Conservation (phyloP, 2,797 vertebrate species). For the Danionella dracula region DNA sequence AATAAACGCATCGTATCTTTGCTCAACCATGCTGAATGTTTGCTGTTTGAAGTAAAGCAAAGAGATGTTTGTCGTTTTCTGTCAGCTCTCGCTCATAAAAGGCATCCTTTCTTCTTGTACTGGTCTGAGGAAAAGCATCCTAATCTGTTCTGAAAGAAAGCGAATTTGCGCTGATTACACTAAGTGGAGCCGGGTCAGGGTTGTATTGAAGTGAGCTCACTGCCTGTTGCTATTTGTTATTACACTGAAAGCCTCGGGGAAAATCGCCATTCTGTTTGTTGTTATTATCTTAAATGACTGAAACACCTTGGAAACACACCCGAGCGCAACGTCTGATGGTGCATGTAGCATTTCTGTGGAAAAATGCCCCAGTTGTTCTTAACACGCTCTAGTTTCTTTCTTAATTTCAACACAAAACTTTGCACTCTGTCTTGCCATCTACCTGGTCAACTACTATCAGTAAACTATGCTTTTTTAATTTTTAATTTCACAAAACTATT, state of each 20-base stretch:
- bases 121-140: conserved; percentile 18
- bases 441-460: too few relatives aligned
- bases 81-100: conserved; percentile 32
- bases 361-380: too few relatives aligned
- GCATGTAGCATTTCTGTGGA: too few relatives aligned
- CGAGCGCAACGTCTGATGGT: too few relatives aligned
- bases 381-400: too few relatives aligned
- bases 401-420: too few relatives aligned
- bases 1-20: conserved; percentile 43
- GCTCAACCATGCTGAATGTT: conserved; percentile 56
- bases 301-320: too few relatives aligned
- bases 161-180: conserved; percentile 39
- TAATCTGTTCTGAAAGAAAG: conserved; percentile 42
- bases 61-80: conserved; percentile 28
- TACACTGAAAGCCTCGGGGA: conserved; percentile 40
- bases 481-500: too few relatives aligned
- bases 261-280: conserved; percentile 2
- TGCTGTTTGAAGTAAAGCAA: conserved; percentile 46
- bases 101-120: not conserved
- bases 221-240: conserved; percentile 34
- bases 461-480: too few relatives aligned
- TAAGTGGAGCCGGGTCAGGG: conserved; percentile 30
- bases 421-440: too few relatives aligned
- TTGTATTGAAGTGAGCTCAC: conserved; percentile 26
- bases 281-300: conserved; percentile 12